Base-by-base conservation (phyloP, 2,888 invertebrate species). In the Himalopsyche anomala region DNA sequence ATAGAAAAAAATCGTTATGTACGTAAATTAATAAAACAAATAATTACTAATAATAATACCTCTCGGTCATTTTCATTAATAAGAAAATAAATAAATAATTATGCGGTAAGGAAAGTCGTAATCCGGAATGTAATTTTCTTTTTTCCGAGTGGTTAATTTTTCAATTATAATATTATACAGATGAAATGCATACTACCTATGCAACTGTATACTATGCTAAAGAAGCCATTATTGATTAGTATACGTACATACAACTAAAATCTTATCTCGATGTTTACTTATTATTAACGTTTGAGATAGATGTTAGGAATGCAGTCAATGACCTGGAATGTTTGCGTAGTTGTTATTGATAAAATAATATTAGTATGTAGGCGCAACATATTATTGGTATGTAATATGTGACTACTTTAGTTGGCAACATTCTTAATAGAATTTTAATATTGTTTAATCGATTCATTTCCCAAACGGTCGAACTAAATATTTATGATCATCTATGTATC, bases 301-400 rank as follows among this genome's bases (percentile, higher is more conserved):
- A 62, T 6, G 62, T 62, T 38, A 74, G 36, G 28, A 36, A 36
- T 74, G 74, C 74, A 74, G 74, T 74, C 74, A 74, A 28, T 74
- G 74, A 74, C 74, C 74, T 74, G 74, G 15, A 74, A 74, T 74
- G 36, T 74, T 74, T 9, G 28, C 15, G 8, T 36, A 62, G 19
- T 19, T 38, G 69, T 38, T 74, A 15, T 74, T 74, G 74, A 74
- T 74, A 74, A 36, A 28, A 28, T 28, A 28, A 74, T 51, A 51
- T 45, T 11, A 45, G 11, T 45, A 45, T 45, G 45, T 51, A 51
- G 5, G 51, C 45, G 45, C 45, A 51, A 51, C 5, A 51, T 51
- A 51, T 12, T 51, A 15, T 15, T 15, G 0, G 2, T 51, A 15
- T 42, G 5, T 42, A 42, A 6, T 42, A 42, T 1, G 42, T 15